Conservation (phyloP, 2,888 invertebrate species). For the Odontomyia ornata region DNA sequence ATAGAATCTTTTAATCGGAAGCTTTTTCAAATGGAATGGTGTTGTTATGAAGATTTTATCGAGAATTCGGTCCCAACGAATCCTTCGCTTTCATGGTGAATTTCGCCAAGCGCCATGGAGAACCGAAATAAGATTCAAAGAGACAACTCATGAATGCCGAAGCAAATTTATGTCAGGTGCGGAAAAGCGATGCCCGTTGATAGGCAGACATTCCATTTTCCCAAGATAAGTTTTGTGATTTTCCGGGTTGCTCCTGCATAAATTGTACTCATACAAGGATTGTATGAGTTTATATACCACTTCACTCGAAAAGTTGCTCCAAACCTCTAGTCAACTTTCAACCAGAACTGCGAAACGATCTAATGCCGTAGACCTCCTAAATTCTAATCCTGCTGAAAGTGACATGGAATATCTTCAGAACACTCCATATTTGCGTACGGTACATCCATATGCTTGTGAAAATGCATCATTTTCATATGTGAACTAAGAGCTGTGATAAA, state of each 20-base stretch:
- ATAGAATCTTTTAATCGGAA: conserved; percentile 45
- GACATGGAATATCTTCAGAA: not conserved
- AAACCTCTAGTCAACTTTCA: not conserved
- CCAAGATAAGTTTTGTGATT: conserved; percentile 47
- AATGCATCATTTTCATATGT: conserved; percentile 21
- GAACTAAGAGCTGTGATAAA: conserved; percentile 15
- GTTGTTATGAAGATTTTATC: not conserved
- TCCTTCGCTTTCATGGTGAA: too few relatives aligned
- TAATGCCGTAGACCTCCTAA: not conserved
- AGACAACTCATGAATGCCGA: not conserved
- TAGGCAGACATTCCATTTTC: conserved; percentile 47
- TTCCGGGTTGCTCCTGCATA: conserved; percentile 45
- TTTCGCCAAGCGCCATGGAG: too few relatives aligned
- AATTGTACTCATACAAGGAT: not conserved
- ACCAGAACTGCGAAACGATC: not conserved
- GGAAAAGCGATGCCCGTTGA: conserved; percentile 50
- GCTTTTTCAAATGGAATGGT: conserved; percentile 45
- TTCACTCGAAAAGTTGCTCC: not conserved
- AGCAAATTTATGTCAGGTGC: conserved; percentile 50
- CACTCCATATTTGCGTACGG: not conserved
- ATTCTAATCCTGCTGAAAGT: conserved; percentile 11
- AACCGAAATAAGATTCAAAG: too few relatives aligned
- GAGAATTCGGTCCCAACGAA: too few relatives aligned
- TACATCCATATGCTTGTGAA: not conserved
- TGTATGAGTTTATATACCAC: not conserved